Base-by-base conservation (phyloP, 2,113 vertebrate species). In the Dascyllus trimaculatus region DNA sequence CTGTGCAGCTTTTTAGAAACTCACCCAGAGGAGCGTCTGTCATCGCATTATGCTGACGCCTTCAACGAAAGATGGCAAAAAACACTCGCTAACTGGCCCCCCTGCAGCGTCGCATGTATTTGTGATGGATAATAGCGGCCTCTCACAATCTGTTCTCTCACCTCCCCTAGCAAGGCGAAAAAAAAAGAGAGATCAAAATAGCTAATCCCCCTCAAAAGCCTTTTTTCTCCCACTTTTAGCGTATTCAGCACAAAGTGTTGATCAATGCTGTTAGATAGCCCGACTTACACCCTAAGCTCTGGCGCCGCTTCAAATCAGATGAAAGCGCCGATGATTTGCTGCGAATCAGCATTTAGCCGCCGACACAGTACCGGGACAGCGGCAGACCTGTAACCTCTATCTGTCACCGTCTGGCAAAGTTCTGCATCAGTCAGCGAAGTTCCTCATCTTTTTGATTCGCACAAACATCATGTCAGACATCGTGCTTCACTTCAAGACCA, bases 161-260 rank as follows among this genome's bases (percentile, higher is more conserved):
- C 77, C 70, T 86, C 32, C 48, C 52, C 57, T 67, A 21, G 46
- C 60, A 56, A 72, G 53, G 63, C 26, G 26, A 5, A 82, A 70
- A 65, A 81, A 26, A 78, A 71, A 7, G 10, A 66, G 54, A 72
- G 61, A 87, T 88, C 87, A 91, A 91, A 88, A 86, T 64, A 79
- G 76, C 74, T 87, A 68, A 90, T 87, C 88, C 62, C 32, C 38
- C 21, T 56, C 56, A 46, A 82, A 85, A 86, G 71, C 43, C 26
- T 48, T 59, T 21, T 18, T 2, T 15, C 3, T 10, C 21, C 4
- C 22, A 79, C 75, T 78, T 89, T 87, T 26, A 63, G 85, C 52
- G 0, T 65, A 78, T 84, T 92, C 88, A 92, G 90, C 92, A 92
- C 62, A 89, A 92, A 89, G 82, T 71, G 54, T 68, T 82, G 88